phyloP scores from a whole-genome alignment of 2,113 vertebrate genomes.

The Lepus americanus region DNA sequence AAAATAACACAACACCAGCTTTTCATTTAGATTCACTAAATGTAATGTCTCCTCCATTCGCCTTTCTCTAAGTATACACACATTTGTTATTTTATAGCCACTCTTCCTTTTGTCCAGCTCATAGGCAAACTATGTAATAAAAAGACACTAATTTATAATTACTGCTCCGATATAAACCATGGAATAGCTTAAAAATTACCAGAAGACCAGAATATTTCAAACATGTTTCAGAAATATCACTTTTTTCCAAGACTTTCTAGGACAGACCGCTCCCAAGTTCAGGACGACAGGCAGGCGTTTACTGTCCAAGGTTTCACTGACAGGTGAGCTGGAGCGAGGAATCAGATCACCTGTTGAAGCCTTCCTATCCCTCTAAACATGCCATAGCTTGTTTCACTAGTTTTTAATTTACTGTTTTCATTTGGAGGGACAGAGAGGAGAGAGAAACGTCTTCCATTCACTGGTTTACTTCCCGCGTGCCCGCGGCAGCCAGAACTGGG shows the following conservation, averaged over 20 bases:
- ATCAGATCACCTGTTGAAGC: no score
- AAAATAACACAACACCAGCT: neutral
- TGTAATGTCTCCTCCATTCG: no score
- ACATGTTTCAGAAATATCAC: neutral
- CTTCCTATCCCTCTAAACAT: no score
- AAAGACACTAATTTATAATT: neutral
- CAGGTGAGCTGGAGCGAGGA: no score
- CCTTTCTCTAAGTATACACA: no score
- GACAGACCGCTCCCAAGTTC: neutral
- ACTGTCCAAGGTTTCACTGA: no score
- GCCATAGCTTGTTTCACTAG: no score
- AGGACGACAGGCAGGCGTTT: neutral
- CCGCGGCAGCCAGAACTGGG: no score
- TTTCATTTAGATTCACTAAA: neutral
- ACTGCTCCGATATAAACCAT: neutral
- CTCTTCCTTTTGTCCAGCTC: neutral
- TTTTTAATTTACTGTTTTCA: no score
- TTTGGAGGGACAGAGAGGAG: no score
- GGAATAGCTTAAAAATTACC: neutral
- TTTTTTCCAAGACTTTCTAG: neutral
- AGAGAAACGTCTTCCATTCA: no score
- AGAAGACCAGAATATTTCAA: neutral
- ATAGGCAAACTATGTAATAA: neutral
- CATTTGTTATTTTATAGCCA: fast-evolving
- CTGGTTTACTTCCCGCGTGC: no score